Evolutionary conservation across 2,113 vertebrate genomes (phyloP).

Genomic region (Alces alces): DNA sequence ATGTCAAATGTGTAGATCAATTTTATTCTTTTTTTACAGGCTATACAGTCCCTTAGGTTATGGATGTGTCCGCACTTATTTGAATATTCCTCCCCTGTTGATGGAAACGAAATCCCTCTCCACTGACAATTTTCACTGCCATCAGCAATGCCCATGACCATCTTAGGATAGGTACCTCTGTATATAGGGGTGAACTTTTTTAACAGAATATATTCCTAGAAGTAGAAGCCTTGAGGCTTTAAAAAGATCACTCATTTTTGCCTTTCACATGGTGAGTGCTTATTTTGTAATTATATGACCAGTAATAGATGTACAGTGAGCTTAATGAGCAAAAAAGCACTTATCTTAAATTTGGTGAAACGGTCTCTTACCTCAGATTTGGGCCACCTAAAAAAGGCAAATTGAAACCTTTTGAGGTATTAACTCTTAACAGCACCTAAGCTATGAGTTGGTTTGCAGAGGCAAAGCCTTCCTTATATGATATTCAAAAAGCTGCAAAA

Average conservation of each 20-base stretch:
- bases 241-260: background rate
- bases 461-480: background rate
- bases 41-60: background rate
- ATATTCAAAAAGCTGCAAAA: background rate
- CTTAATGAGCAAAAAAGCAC: background rate
- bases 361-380: background rate
- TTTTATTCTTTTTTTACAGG: background rate
- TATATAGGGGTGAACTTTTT: background rate
- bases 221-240: background rate
- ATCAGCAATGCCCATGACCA: no score
- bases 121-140: background rate
- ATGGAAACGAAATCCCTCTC: rapidly evolving
- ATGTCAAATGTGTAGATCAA: background rate
- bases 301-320: background rate
- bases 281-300: background rate
- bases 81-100: background rate
- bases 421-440: background rate
- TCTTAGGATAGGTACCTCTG: background rate
- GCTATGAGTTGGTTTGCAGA: background rate
- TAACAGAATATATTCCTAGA: background rate
- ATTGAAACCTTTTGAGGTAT: background rate
- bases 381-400: background rate
- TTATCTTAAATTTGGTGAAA: background rate
- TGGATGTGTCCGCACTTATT: background rate
- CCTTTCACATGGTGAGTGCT: background rate